Conservation (phyloP, 2,888 invertebrate genomes). For the Bombyx huttoni region DNA sequence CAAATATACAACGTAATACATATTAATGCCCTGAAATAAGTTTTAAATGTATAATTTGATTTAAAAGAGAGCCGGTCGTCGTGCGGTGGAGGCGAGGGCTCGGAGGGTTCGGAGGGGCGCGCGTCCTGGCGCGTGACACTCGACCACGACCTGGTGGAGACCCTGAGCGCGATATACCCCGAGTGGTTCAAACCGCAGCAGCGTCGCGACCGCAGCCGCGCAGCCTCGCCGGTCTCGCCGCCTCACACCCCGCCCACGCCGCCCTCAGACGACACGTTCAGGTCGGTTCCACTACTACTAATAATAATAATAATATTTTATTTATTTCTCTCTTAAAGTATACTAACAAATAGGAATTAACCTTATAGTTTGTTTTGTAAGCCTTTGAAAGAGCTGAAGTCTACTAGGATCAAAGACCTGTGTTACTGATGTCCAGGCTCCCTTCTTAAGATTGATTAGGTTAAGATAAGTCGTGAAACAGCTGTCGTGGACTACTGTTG, state of each 20-base stretch:
- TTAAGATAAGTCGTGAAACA: too few species aligned
- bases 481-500: too few species aligned
- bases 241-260: slow-evolving; percentile 42
- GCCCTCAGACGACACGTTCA: slow-evolving; percentile 56
- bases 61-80: slow-evolving; percentile 77
- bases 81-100: slow-evolving; percentile 82
- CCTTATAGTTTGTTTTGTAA: too few species aligned
- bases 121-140: slow-evolving; percentile 93
- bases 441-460: too few species aligned
- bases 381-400: too few species aligned
- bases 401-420: too few species aligned
- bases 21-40: too few species aligned
- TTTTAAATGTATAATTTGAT: neutral
- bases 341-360: too few species aligned
- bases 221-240: slow-evolving; percentile 46
- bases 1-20: too few species aligned
- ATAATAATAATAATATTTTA: too few species aligned
- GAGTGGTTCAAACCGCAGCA: slow-evolving; percentile 87
- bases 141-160: slow-evolving; percentile 93
- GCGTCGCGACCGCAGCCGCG: slow-evolving; percentile 50
- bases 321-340: too few species aligned
- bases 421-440: too few species aligned
- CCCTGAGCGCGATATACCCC: slow-evolving; percentile 92
- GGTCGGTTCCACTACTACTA: slow-evolving; percentile 19
- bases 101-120: slow-evolving; percentile 78